These are phyloP conservation scores for Dryoscopus gambensis DNA, from an alignment of 2,113 vertebrate species.

Conservation along the genomic window DNA sequence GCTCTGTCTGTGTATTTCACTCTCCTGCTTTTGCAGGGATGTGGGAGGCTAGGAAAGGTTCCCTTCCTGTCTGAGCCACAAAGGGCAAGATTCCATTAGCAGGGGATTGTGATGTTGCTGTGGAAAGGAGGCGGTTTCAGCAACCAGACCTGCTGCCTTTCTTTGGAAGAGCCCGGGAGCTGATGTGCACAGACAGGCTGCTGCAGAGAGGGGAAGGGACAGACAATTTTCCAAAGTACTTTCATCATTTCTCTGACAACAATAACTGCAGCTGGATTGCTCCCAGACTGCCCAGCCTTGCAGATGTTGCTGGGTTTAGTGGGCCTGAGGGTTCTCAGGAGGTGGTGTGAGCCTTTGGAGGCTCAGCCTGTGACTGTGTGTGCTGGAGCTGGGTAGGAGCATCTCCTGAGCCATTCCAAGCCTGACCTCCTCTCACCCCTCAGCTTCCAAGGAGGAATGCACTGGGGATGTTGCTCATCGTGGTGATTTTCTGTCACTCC, in stretches of 20 bases:
- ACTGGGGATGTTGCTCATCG: rapidly evolving
- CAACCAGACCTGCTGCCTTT: neutral
- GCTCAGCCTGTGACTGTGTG: neutral
- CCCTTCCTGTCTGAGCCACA: neutral
- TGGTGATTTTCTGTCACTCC: neutral
- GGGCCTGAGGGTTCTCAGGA: neutral
- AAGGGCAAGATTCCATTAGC: neutral
- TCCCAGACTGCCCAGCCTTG: neutral
- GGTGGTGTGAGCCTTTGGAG: neutral
- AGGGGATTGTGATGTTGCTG: neutral
- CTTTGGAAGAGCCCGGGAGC: neutral
- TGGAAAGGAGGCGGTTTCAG: neutral
- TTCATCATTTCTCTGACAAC: neutral
- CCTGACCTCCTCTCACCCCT: neutral
- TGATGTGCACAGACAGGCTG: neutral
- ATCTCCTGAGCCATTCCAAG: neutral
- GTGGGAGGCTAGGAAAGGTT: neutral
- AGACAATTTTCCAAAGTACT: neutral
- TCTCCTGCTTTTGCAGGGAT: neutral
- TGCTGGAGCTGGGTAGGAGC: neutral
- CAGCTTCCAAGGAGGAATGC: neutral
- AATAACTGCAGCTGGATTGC: neutral
- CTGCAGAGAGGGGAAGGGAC: neutral
- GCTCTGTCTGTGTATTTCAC: neutral
- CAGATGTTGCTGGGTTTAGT: neutral